These are phyloP conservation scores for Pyrocephalus nanus DNA, from an alignment of 2,797 vertebrate genomes.

Conservation along the genomic window DNA sequence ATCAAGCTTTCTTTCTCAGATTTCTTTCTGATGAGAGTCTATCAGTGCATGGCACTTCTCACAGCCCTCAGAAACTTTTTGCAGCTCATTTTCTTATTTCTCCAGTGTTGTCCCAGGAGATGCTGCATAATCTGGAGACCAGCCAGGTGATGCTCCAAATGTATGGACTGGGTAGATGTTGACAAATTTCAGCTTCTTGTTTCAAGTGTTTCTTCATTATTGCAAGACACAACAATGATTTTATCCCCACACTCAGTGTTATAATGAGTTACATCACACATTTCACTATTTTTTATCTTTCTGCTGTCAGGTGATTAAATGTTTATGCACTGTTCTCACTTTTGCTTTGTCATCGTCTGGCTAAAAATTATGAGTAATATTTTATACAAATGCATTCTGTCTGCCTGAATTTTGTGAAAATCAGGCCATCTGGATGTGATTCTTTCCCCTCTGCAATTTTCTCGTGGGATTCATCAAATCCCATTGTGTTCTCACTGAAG, in stretches of 20 bases:
- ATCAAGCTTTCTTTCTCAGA: not conserved
- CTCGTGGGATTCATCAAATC: slow-evolving; percentile 18
- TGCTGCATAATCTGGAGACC: not conserved
- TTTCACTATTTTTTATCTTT: not conserved
- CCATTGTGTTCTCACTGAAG: slow-evolving; percentile 1
- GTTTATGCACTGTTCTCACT: not conserved
- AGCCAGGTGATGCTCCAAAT: not conserved
- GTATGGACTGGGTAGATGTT: not conserved
- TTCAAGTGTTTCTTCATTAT: not conserved
- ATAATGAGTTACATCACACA: not conserved
- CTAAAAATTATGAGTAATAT: not conserved
- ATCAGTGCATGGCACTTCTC: not conserved
- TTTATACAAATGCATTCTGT: not conserved
- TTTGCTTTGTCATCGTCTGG: not conserved
- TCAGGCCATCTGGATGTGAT: not conserved
- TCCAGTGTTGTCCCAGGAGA: not conserved
- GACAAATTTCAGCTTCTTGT: not conserved
- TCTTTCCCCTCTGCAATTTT: not conserved
- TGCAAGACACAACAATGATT: not conserved
- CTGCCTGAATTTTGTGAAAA: slow-evolving; percentile 23
- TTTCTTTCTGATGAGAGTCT: not conserved
- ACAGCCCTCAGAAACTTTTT: not conserved
- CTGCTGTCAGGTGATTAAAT: not conserved
- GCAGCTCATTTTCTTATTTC: not conserved
- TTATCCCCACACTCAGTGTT: not conserved